phyloP scores from a whole-genome alignment of 2,113 vertebrate genomes.

The Laticauda colubrina region DNA sequence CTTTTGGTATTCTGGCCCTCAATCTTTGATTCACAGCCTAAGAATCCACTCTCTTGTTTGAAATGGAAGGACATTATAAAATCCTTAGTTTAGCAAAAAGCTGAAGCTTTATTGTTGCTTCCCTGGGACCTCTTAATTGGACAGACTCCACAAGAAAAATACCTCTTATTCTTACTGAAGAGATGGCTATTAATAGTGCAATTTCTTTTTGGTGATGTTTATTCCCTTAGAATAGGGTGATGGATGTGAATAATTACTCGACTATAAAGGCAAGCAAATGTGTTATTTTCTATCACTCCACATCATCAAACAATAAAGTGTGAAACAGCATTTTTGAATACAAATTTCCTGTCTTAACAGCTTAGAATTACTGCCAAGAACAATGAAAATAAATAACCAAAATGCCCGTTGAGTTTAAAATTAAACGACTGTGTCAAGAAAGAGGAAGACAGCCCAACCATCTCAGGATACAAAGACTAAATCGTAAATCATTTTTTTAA shows the following conservation, averaged over 20 bases:
- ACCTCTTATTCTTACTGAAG: constrained; percentile 34
- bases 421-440: constrained; percentile 64
- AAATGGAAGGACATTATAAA: not conserved
- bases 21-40: not conserved
- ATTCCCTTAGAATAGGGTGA: constrained; percentile 76
- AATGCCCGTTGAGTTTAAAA: constrained; percentile 67
- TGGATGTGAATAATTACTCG: constrained; percentile 79
- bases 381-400: constrained; percentile 79
- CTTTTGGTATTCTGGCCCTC: not conserved
- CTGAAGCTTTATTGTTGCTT: not conserved
- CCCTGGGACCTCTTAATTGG: not conserved
- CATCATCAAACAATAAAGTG: constrained; percentile 84
- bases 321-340: constrained; percentile 80
- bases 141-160: constrained; percentile 32
- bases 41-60: not conserved
- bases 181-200: constrained; percentile 73
- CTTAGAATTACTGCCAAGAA: constrained; percentile 78
- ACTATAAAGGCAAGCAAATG: constrained; percentile 80
- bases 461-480: constrained; percentile 2
- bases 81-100: not conserved
- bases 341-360: constrained; percentile 81
- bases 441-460: constrained; percentile 26
- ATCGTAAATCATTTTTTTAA: not conserved
- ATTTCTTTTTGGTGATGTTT: constrained; percentile 76
- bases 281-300: constrained; percentile 77